These are phyloP conservation scores for Trypoxylus dichotomus DNA, from an alignment of 1,140 invertebrate species.

Conservation along the genomic window DNA sequence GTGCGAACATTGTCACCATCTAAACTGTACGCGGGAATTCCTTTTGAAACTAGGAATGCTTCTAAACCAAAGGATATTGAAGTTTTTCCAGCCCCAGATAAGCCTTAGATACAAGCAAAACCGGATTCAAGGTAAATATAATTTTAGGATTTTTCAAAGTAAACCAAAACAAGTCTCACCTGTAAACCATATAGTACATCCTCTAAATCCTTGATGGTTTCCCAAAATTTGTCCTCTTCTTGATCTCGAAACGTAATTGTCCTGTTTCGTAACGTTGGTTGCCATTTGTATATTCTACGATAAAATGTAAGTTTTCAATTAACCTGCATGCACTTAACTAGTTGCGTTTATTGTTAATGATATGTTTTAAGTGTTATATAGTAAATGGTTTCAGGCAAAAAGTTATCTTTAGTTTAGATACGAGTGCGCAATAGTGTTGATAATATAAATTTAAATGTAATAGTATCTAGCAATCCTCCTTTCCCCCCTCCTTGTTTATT, in stretches of 20 bases:
- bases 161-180: constrained; percentile 56
- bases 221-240: constrained; percentile 88
- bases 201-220: constrained; percentile 73
- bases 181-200: constrained; percentile 97
- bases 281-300: constrained; percentile 54
- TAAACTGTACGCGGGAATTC: constrained; percentile 90
- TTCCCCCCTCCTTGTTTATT: too few relatives aligned
- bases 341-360: too few relatives aligned
- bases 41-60: constrained; percentile 78
- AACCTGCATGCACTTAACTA: too few relatives aligned
- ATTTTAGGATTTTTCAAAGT: neutral
- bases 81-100: constrained; percentile 96
- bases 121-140: neutral
- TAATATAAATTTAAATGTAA: too few relatives aligned
- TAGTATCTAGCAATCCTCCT: too few relatives aligned
- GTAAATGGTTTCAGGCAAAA: too few relatives aligned
- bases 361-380: too few relatives aligned
- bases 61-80: constrained; percentile 95
- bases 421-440: too few relatives aligned
- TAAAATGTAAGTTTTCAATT: neutral
- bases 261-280: constrained; percentile 89
- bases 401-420: too few relatives aligned
- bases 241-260: constrained; percentile 88
- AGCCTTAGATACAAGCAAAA: constrained; percentile 31
- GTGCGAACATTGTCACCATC: constrained; percentile 96